Evolutionary conservation across 2,113 vertebrate genomes (phyloP).

Genomic region (Corythoichthys haematopterus): DNA sequence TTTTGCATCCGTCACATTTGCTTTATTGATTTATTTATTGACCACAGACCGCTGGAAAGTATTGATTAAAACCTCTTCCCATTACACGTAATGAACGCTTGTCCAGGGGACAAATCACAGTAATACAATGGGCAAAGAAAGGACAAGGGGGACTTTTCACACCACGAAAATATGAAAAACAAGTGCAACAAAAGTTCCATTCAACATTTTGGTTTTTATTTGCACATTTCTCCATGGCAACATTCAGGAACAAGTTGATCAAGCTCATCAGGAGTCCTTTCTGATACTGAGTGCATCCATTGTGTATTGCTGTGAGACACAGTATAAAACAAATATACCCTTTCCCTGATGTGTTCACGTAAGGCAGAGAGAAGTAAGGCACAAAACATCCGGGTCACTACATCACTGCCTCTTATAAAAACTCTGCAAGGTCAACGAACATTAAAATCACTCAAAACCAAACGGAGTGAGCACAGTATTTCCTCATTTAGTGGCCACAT

Average conservation of each 20-base stretch:
- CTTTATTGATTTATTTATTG: slow-evolving; percentile 54
- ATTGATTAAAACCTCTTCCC: slow-evolving; percentile 50
- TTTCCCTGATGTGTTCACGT: slow-evolving; percentile 55
- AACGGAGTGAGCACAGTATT: slow-evolving; percentile 46
- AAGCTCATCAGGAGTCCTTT: background rate
- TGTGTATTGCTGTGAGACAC: slow-evolving; percentile 31
- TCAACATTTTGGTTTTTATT: slow-evolving; percentile 19
- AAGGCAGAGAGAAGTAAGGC: slow-evolving; percentile 58
- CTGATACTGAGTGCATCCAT: slow-evolving; percentile 12
- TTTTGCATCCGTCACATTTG: slow-evolving; percentile 15
- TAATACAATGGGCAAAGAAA: slow-evolving; percentile 14
- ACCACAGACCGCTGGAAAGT: slow-evolving; percentile 60
- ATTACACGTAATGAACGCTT: slow-evolving; percentile 48
- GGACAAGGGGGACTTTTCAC: background rate
- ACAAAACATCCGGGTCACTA: slow-evolving; percentile 51
- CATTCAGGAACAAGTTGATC: slow-evolving; percentile 27
- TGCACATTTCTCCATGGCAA: slow-evolving; percentile 25
- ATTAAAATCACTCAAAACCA: slow-evolving; percentile 10
- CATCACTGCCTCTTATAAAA: slow-evolving; percentile 20
- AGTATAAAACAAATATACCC: slow-evolving; percentile 35
- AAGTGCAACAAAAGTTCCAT: background rate
- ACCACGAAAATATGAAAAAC: background rate
- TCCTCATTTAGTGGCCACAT: background rate
- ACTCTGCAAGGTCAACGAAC: background rate
- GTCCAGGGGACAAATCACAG: slow-evolving; percentile 20